Evolutionary conservation across 1,140 invertebrate genomes (phyloP).

Genomic region (Caerostris darwini): DNA sequence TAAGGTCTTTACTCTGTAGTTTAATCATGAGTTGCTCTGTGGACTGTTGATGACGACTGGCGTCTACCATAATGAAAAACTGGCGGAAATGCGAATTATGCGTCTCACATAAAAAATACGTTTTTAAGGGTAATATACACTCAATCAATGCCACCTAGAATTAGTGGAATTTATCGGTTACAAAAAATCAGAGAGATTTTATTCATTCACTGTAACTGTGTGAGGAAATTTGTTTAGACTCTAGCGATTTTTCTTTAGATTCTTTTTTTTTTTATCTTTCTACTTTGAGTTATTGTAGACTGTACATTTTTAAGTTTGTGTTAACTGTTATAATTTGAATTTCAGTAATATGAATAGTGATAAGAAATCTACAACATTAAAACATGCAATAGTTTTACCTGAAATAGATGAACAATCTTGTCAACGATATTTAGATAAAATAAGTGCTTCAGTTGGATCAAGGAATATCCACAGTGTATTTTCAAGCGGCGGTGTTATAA

Average conservation of each 20-base stretch:
- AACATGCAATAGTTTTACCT: constrained; percentile 36
- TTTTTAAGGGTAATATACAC: no score
- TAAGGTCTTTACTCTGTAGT: no score
- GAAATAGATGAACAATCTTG: neutral
- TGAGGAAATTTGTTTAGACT: neutral
- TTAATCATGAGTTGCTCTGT: no score
- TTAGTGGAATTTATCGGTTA: no score
- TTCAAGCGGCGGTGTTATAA: neutral
- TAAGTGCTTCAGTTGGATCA: constrained; percentile 21
- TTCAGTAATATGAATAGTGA: neutral
- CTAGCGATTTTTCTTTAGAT: no score
- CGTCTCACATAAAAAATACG: no score
- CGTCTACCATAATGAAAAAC: no score
- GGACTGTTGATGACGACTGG: no score
- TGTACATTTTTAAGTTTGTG: neutral
- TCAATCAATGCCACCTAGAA: no score
- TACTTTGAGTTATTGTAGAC: neutral
- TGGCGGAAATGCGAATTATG: no score
- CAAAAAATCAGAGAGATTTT: neutral
- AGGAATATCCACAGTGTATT: constrained; percentile 40
- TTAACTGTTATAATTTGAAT: neutral
- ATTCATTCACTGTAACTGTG: neutral
- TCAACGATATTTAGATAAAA: neutral
- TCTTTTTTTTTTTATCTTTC: neutral
- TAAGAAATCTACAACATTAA: neutral